phyloP scores from a whole-genome alignment of 2,113 vertebrate species.

The Burhinus oedicnemus region DNA sequence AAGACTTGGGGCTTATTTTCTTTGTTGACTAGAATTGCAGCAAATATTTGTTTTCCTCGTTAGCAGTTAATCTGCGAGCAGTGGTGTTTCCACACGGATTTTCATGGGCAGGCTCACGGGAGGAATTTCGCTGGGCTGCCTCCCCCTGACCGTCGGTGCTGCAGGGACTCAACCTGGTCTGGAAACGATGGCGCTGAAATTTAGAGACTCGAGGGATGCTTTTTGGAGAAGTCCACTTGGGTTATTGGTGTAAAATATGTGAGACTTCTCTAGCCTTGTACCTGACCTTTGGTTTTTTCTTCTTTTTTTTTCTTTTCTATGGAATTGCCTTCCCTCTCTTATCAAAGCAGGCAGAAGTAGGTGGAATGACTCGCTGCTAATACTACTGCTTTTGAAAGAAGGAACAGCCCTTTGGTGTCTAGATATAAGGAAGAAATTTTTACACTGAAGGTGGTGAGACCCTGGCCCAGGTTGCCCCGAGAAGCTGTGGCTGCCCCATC shows the following conservation, averaged over 20 bases:
- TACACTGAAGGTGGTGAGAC: background rate
- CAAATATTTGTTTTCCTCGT: background rate
- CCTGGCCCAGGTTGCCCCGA: background rate
- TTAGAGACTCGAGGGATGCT: background rate
- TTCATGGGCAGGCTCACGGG: background rate
- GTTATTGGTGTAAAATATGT: too few relatives aligned
- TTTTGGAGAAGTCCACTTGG: background rate
- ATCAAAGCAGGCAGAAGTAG: background rate
- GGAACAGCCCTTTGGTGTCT: background rate
- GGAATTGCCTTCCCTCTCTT: background rate
- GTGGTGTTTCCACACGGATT: background rate
- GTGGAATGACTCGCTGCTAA: too few relatives aligned
- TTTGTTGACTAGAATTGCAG: background rate
- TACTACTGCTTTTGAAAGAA: background rate
- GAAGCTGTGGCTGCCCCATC: background rate
- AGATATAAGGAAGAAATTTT: background rate
- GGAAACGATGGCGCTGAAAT: too few relatives aligned
- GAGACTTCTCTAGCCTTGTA: background rate
- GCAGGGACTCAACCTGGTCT: background rate
- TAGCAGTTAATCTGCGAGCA: background rate
- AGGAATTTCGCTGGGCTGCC: background rate
- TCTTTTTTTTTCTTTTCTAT: background rate
- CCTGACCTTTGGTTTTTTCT: background rate
- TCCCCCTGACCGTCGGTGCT: fast-evolving
- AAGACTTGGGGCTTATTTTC: background rate